phyloP scores from a whole-genome alignment of 23 tunicate genomes.

The Ascidia mentula region DNA sequence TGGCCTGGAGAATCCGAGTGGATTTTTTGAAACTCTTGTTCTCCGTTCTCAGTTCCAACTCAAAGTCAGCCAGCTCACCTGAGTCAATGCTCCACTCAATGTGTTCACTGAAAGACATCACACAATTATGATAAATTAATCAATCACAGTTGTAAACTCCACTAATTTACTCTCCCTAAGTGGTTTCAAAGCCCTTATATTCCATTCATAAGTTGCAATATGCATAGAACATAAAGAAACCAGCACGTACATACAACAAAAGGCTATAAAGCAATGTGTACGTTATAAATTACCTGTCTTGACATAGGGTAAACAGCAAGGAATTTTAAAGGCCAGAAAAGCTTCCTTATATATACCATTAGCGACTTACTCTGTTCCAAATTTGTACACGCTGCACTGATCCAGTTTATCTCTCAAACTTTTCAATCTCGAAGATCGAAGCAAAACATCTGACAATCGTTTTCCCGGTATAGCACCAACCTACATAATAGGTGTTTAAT shows the following conservation, averaged over 20 bases:
- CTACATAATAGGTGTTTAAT: conserved; percentile 14
- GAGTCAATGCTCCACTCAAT: conserved; percentile 85
- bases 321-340: too few species aligned
- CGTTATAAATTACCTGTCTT: too few species aligned
- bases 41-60: conserved; percentile 78
- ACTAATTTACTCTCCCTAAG: too few species aligned
- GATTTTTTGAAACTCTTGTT: conserved; percentile 62
- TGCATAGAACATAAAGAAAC: too few species aligned
- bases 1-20: conserved; percentile 83
- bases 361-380: conserved; percentile 90
- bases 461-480: conserved; percentile 79
- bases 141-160: too few species aligned
- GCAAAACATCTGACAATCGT: conserved; percentile 62
- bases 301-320: too few species aligned
- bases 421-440: conserved; percentile 69
- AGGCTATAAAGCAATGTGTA: too few species aligned
- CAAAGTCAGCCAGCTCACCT: conserved; percentile 58
- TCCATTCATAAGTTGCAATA: too few species aligned
- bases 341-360: too few species aligned
- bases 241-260: too few species aligned
- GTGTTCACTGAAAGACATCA: conserved; percentile 54
- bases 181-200: too few species aligned
- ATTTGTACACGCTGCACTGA: conserved; percentile 73
- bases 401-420: conserved; percentile 69
- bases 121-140: not conserved